These are phyloP conservation scores for Paedocypris sp. DNA, from an alignment of 2,113 vertebrate species.

Conservation along the genomic window DNA sequence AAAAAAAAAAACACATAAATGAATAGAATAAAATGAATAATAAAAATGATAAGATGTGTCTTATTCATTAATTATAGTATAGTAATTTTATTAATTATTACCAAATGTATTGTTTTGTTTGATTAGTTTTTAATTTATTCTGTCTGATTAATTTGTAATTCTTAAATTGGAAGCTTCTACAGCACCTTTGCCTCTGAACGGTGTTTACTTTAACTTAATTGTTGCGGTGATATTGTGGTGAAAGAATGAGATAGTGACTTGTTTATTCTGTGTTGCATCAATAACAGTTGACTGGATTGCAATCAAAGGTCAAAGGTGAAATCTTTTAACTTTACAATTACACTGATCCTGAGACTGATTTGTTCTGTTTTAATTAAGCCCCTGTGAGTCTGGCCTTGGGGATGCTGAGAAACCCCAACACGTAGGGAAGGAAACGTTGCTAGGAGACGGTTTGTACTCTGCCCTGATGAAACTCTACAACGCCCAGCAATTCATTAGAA, in stretches of 20 bases:
- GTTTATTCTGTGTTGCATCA: conserved; percentile 9
- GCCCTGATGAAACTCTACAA: conserved; percentile 19
- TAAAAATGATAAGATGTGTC: too few relatives aligned
- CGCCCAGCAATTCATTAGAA: conserved; percentile 19
- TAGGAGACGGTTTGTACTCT: conserved; percentile 37
- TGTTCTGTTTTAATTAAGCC: conserved; percentile 42
- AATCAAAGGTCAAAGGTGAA: conserved; percentile 8
- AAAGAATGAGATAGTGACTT: background rate
- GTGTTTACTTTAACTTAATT: too few relatives aligned
- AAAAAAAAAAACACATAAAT: too few relatives aligned
- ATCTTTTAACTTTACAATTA: conserved; percentile 29
- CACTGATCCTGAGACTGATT: conserved; percentile 35
- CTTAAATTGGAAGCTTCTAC: too few relatives aligned
- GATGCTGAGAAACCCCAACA: conserved; percentile 25
- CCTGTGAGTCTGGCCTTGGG: conserved; percentile 23
- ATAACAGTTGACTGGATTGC: background rate
- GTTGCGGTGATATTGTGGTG: too few relatives aligned
- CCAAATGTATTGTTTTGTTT: too few relatives aligned
- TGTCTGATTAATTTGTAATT: too few relatives aligned
- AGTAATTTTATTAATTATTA: too few relatives aligned
- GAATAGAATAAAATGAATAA: too few relatives aligned
- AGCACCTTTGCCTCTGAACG: too few relatives aligned
- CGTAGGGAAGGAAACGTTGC: conserved; percentile 34
- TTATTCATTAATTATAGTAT: too few relatives aligned
- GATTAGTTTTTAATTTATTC: too few relatives aligned